These are phyloP conservation scores for Teleogryllus oceanicus DNA, from an alignment of 2,888 invertebrate species.

Conservation along the genomic window DNA sequence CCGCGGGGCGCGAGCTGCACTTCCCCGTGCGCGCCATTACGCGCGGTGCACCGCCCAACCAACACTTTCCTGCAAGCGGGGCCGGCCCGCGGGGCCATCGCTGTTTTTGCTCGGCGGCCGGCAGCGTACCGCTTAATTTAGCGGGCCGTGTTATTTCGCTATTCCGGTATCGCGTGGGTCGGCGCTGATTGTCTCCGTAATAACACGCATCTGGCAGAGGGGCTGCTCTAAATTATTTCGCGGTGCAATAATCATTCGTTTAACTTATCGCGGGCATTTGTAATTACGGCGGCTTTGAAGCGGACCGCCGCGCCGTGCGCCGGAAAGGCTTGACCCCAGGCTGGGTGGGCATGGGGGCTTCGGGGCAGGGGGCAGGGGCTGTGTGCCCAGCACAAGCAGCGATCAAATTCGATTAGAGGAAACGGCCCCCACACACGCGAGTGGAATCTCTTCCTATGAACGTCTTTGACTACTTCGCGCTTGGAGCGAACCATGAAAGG, in stretches of 20 bases:
- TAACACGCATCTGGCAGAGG: not conserved
- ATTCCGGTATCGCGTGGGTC: not conserved
- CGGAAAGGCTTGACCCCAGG: too few species aligned
- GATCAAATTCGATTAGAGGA: too few species aligned
- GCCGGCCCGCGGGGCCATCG: not conserved
- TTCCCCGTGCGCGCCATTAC: too few species aligned
- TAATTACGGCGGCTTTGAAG: not conserved
- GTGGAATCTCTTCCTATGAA: too few species aligned
- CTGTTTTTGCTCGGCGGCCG: not conserved
- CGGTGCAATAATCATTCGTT: constrained; percentile 18
- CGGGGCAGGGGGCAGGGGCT: too few species aligned
- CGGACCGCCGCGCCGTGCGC: not conserved
- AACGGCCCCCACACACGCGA: too few species aligned
- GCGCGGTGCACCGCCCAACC: too few species aligned
- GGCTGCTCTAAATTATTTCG: not conserved
- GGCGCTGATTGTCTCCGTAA: not conserved
- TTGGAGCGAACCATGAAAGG: too few species aligned
- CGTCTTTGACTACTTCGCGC: too few species aligned
- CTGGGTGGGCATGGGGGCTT: too few species aligned
- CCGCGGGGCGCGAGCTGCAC: too few species aligned
- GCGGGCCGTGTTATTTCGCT: constrained; percentile 1
- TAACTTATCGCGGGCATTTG: not conserved
- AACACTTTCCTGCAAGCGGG: not conserved
- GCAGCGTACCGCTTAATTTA: constrained; percentile 6
- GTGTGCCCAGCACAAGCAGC: too few species aligned